Evolutionary conservation across 2,888 invertebrate species (phyloP), one percentile per base, ranked within the genome.

Genomic region (Drosophila maculinotata): DNA sequence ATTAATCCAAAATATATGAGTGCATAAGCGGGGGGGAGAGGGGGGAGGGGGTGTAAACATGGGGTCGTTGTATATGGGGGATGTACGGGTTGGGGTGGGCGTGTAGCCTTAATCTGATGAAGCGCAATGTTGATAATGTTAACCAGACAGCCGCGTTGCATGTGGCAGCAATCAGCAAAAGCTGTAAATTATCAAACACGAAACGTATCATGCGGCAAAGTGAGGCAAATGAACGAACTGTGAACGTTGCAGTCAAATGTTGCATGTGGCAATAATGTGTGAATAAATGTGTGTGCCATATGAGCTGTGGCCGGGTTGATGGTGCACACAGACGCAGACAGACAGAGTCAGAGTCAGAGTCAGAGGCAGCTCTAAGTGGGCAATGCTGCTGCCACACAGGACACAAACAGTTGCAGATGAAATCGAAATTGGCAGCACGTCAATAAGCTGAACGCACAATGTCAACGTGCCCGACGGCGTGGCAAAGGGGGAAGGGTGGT

Each of bases 131-230:
- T 48, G 66, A 53, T 31, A 23, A 15, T 20, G 52, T 14, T 7
- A 5, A 23, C 20, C 38, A 7, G 31, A 20, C 57, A 26, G 30
- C 8, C 39, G 26, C 35, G 42, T 56, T 69, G 57, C 63, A 44
- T 76, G 64, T 69, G 62, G 49, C 60, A 70, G 78, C 73, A 78
- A 83, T 80, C 81, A 76, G 69, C 65, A 68, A 52, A 59, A 57
- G 69, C 69, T 73, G 81, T 77, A 80, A 80, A 83, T 80, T 78
- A 83, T 68, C 79, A 75, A 76, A 76, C 62, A 76, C 76, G 38
- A 72, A 71, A 51, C 52, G 33, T 25, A 70, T 70, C 78, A 70
- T 66, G 74, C 74, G 70, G 25, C 38, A 66, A n/a, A 44, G n/a
- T 42, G 49, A n/a, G 42, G 23, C 49, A 49, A 12, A 17, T 3